phyloP scores from a whole-genome alignment of 1,140 invertebrate genomes.

The Pissodes strobi region DNA sequence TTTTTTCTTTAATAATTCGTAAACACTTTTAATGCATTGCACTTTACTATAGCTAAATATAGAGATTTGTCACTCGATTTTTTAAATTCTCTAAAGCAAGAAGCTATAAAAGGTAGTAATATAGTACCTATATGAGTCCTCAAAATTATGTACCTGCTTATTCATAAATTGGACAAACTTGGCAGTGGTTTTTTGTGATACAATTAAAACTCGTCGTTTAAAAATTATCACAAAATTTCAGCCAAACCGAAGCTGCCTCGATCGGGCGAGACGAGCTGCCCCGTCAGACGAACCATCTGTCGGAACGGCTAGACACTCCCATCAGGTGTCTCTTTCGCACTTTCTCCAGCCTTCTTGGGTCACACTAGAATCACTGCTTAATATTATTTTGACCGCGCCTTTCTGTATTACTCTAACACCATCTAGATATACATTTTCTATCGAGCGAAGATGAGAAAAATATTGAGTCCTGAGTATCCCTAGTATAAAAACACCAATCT shows the following conservation, averaged over 20 bases:
- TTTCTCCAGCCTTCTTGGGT: neutral
- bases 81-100: conserved; percentile 45
- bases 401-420: conserved; percentile 8
- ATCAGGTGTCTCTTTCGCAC: neutral
- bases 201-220: conserved; percentile 3
- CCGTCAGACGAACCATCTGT: too few relatives aligned
- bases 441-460: neutral
- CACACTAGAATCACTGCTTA: conserved; percentile 18
- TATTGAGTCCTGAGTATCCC: neutral
- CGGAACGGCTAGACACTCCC: too few relatives aligned
- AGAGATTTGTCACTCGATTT: conserved; percentile 35
- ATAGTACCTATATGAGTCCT: conserved; percentile 29
- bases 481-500: conserved; percentile 1
- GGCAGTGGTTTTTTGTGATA: neutral
- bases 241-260: neutral
- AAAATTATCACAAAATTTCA: conserved; percentile 6
- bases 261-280: too few relatives aligned
- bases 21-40: conserved; percentile 37
- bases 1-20: conserved; percentile 26
- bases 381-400: conserved; percentile 13
- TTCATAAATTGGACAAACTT: conserved; percentile 17
- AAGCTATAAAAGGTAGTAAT: conserved; percentile 43
- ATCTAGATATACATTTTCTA: conserved; percentile 27
- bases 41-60: conserved; percentile 40
- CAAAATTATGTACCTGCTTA: conserved; percentile 5